Evolutionary conservation across 2,888 invertebrate genomes (phyloP).

Genomic region (Drepanosiphum platanoidis): DNA sequence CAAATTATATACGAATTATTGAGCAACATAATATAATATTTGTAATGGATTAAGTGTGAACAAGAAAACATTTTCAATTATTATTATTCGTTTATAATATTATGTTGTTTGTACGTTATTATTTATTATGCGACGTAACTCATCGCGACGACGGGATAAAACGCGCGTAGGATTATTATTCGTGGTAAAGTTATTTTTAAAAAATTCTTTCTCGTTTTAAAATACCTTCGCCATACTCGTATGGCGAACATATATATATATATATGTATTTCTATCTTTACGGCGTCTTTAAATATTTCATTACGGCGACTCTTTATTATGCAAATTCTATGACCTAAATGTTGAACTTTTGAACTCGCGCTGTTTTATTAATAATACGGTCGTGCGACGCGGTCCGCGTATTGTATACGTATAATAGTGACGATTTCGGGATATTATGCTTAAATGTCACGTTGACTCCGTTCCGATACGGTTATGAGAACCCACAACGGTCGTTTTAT

Average conservation of each 20-base stretch:
- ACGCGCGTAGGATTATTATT: constrained; percentile 37
- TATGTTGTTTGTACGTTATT: constrained; percentile 19
- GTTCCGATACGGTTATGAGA: not conserved
- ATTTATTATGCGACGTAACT: constrained; percentile 31
- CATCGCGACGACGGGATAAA: constrained; percentile 16
- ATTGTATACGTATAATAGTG: not conserved
- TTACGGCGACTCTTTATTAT: constrained; percentile 24
- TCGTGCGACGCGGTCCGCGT: too few relatives aligned
- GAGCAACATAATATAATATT: not conserved
- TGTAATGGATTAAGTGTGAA: constrained; percentile 45
- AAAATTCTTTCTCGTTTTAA: too few relatives aligned
- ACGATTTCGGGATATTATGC: constrained; percentile 18
- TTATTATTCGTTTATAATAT: constrained; percentile 20
- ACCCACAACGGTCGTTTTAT: constrained; percentile 16
- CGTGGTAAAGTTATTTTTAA: constrained; percentile 8
- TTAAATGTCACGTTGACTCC: constrained; percentile 18
- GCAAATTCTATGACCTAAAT: constrained; percentile 12
- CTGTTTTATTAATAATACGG: not conserved
- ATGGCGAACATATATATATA: too few relatives aligned
- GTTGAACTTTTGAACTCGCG: constrained; percentile 49
- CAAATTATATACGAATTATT: constrained; percentile 28
- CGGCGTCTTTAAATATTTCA: constrained; percentile 26
- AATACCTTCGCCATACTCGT: constrained; percentile 14
- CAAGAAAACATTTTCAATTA: constrained; percentile 40
- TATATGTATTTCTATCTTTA: constrained; percentile 21